Percentiles rank a stretch among this genome's conserved stretches.
Conservation (phyloP, 2,797 vertebrate genomes). For the Moxostoma hubbsi region DNA sequence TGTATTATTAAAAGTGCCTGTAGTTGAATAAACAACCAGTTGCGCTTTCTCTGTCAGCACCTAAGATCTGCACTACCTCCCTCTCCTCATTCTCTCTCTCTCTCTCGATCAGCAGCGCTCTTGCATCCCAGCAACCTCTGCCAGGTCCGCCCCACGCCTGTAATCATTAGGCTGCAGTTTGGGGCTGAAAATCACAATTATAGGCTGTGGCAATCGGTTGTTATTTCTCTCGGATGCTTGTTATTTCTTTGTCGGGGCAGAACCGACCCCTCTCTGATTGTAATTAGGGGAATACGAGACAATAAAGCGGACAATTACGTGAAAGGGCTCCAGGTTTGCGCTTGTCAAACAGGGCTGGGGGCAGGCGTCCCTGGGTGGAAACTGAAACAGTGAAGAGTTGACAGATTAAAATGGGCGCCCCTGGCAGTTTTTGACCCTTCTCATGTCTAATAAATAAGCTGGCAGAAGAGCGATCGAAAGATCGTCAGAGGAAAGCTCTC, state of each 20-base stretch:
- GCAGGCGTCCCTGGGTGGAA: constrained; percentile 1
- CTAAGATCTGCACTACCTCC: neutral
- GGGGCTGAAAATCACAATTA: constrained; percentile 72
- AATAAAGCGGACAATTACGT: constrained; percentile 59
- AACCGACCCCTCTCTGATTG: constrained; percentile 56
- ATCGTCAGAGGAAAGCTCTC: constrained; percentile 36
- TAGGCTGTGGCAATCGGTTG: constrained; percentile 45
- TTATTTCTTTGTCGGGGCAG: constrained; percentile 61
- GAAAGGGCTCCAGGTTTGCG: constrained; percentile 50
- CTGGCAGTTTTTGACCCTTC: constrained; percentile 60
- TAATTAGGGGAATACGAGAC: constrained; percentile 64
- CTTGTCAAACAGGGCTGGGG: constrained; percentile 1
- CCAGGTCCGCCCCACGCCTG: constrained; percentile 64
- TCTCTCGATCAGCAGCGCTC: neutral
- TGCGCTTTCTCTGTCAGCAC: neutral
- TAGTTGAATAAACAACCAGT: neutral
- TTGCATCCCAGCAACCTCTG: constrained; percentile 56
- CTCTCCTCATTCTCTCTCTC: too few species aligned
- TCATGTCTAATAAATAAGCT: constrained; percentile 63
- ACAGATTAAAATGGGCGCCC: constrained; percentile 54
- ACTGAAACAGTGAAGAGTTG: constrained; percentile 11
- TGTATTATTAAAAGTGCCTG: too few species aligned
- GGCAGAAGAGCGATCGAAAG: constrained; percentile 49
- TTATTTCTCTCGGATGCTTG: neutral
- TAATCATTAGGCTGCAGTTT: constrained; percentile 72